Evolutionary conservation across 2,888 invertebrate species (phyloP).

Genomic region (Megamerina dolium): DNA sequence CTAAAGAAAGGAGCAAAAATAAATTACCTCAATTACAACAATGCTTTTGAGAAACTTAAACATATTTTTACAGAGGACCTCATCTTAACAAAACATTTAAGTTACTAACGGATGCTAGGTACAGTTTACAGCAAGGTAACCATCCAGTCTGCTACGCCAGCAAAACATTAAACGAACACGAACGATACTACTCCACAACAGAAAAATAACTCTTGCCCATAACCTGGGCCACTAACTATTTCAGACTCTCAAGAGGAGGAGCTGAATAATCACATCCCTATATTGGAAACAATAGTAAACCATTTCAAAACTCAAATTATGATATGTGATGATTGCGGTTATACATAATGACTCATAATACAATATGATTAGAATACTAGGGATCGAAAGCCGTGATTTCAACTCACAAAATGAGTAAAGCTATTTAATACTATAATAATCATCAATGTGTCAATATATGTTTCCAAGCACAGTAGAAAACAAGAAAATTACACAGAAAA

Average conservation of each 20-base stretch:
- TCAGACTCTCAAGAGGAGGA: constrained; percentile 8
- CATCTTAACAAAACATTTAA: constrained; percentile 2
- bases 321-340: no score
- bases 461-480: no score
- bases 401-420: not conserved
- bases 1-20: constrained; percentile 3
- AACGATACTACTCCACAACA: constrained; percentile 19
- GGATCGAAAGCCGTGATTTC: not conserved
- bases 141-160: constrained; percentile 20
- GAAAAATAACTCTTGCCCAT: constrained; percentile 19
- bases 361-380: constrained; percentile 1
- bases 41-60: constrained; percentile 15
- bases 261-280: no score
- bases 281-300: constrained; percentile 5
- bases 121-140: constrained; percentile 18
- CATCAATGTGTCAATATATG: no score
- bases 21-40: constrained; percentile 16
- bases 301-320: constrained; percentile 9
- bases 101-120: constrained; percentile 17
- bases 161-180: constrained; percentile 19
- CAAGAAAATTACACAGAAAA: no score
- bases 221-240: constrained; percentile 16
- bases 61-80: constrained; percentile 12
- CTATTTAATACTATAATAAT: constrained; percentile 1
- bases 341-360: no score